phyloP scores from a whole-genome alignment of 1,140 invertebrate species.

The Ooceraea biroi region DNA sequence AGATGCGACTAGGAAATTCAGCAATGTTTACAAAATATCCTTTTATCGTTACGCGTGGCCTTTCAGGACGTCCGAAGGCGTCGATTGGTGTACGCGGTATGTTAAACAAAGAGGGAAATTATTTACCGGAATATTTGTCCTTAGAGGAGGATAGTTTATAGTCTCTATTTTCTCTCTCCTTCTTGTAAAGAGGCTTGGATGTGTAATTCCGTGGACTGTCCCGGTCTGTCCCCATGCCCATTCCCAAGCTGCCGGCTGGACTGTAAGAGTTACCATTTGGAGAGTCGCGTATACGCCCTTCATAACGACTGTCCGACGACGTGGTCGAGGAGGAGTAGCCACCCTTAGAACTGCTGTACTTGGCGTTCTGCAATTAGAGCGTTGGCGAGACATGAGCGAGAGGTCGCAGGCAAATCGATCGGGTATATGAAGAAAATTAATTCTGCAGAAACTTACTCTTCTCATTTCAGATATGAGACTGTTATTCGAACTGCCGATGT shows the following conservation, averaged over 20 bases:
- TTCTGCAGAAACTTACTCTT: constrained; percentile 13
- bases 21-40: constrained; percentile 23
- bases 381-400: background rate
- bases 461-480: constrained; percentile 21
- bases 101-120: constrained; percentile 26
- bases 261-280: constrained; percentile 92
- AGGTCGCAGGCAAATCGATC: constrained; percentile 16
- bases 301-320: constrained; percentile 86
- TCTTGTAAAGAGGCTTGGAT: constrained; percentile 94
- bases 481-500: constrained; percentile 23
- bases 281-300: constrained; percentile 90
- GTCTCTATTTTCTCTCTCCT: constrained; percentile 96
- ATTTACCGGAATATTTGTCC: constrained; percentile 93
- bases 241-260: constrained; percentile 87
- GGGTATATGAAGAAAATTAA: background rate
- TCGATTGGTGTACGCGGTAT: too few species aligned
- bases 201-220: constrained; percentile 90
- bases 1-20: constrained; percentile 7
- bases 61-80: too few species aligned
- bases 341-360: constrained; percentile 91
- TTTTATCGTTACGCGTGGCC: background rate
- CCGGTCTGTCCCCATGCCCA: constrained; percentile 88
- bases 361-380: constrained; percentile 88
- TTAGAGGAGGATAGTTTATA: constrained; percentile 92
- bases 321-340: constrained; percentile 87